Base-by-base conservation (phyloP, 2,888 invertebrate species). In the Leucophenga maculata region DNA sequence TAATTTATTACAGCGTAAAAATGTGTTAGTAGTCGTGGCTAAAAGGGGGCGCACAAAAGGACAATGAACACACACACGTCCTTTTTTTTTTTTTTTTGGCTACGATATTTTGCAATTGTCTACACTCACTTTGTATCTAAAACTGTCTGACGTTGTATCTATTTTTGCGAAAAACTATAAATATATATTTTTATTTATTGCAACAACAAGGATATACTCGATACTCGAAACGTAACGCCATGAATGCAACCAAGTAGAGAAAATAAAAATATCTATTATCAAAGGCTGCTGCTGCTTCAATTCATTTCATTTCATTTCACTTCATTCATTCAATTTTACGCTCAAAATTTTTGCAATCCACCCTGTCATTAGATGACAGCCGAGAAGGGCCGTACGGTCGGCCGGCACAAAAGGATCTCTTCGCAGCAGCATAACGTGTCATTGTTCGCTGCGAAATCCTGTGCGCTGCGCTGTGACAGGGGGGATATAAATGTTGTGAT, bases 401-500 rank as follows among this genome's bases (percentile, higher is more conserved):
- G 26, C 26, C 26, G 4, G 26, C 26, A 39, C 39, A 39, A 39
- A 32, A 39, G 39, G 39, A 39, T 39, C 39, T 3, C 11, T 18
- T 52, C n/a, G 52, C 20, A 18, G 16, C 18, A 14, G n/a, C 18
- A 4, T 52, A 16, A 1, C 20, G 9, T 54, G 11, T 39, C 39
- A 3, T 39, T 39, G 18, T 54, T 4, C 54, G 11, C 18, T 54
- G 26, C 26, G 4, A 26, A 39, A 11, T 39, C 1, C 39, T 39
- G 39, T 39, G 8, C 39, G 26, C 52, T 60, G 66, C 72, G 44
- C 67, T 74, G 73, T 77, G 78, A 80, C 76, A 78, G 79, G 75
- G 32, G 78, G 82, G 78, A 80, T 77, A 81, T 80, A 81, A 81
- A 81, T 81, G 81, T 86, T 86, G 80, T 86, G 85, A 86, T 85